These are phyloP conservation scores for Hoplias malabaricus DNA, from an alignment of 2,113 vertebrate genomes.

Conservation along the genomic window DNA sequence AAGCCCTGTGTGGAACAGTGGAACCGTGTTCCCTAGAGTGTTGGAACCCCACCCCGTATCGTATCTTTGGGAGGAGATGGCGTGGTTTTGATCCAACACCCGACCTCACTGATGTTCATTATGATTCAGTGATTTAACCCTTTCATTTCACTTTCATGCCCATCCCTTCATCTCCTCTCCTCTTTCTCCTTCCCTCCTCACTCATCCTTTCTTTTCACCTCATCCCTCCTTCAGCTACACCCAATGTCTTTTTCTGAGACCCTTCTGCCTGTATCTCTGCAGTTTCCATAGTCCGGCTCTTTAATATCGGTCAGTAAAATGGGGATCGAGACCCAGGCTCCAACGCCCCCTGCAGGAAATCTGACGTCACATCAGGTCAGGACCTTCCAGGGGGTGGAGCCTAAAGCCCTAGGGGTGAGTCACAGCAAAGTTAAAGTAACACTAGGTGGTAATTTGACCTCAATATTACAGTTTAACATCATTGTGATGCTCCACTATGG, in stretches of 20 bases:
- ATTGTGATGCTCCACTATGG: too few species aligned
- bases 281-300: neutral
- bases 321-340: constrained; percentile 64
- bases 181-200: neutral
- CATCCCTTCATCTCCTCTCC: neutral
- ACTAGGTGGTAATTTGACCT: too few species aligned
- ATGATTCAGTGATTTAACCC: too few species aligned
- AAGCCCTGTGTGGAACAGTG: too few species aligned
- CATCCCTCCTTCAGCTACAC: neutral
- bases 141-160: too few species aligned
- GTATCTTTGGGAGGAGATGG: too few species aligned
- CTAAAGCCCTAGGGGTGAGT: constrained; percentile 77
- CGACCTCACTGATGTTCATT: too few species aligned
- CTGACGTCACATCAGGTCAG: constrained; percentile 64
- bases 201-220: neutral
- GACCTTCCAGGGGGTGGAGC: constrained; percentile 72
- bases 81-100: too few species aligned
- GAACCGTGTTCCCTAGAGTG: too few species aligned
- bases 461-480: too few species aligned
- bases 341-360: constrained; percentile 37
- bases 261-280: neutral
- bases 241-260: neutral
- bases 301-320: constrained; percentile 52
- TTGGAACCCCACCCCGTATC: too few species aligned
- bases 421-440: neutral